Base-by-base conservation (phyloP, 1,140 invertebrate genomes). In the Tetragnatha versicolor region DNA sequence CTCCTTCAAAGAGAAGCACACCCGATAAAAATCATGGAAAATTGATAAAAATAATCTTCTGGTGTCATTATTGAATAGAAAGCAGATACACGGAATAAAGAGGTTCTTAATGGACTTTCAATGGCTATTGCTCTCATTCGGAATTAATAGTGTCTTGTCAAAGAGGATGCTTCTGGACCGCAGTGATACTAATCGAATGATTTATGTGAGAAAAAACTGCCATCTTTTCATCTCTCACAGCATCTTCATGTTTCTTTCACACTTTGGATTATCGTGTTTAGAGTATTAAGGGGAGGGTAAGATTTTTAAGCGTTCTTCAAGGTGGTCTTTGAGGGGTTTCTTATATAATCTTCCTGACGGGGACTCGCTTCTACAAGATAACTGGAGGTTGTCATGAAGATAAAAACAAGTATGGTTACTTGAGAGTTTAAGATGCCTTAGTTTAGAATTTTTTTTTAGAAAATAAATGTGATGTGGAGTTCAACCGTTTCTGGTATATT, bases 71-170 rank as follows among this genome's bases (percentile, higher is more conserved):
- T 72, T 72, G 42, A 72, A 31, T n/a, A n/a, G n/a, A n/a, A n/a
- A n/a, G n/a, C n/a, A n/a, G 55, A 58, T 10, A 29, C 12, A 29
- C 29, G 33, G 33, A 58, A 58, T 31, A 72, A 72, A 72, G 69
- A 58, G 69, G 31, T 72, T 58, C 35, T 72, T 72, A 72, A 72
- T 72, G 69, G 69, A 72, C 69, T 72, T 72, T 72, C 69, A 39
- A 72, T 72, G 69, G 69, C 35, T 72, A 58, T 72, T 60, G 22
- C 69, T 58, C 69, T 72, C 60, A 72, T 58, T 53, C 69, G 25
- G 51, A 72, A 72, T 72, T 72, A 72, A 72, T 72, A 53, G 53
- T 72, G 69, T 72, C 69, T 72, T 72, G 69, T 72, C 69, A 72
- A 72, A 72, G 66, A 33, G 25, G 49, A 17, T 51, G 49, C 53